phyloP scores from a whole-genome alignment of 64 coral and sea anemone genomes.

The Dendrophyllia cribrosa region DNA sequence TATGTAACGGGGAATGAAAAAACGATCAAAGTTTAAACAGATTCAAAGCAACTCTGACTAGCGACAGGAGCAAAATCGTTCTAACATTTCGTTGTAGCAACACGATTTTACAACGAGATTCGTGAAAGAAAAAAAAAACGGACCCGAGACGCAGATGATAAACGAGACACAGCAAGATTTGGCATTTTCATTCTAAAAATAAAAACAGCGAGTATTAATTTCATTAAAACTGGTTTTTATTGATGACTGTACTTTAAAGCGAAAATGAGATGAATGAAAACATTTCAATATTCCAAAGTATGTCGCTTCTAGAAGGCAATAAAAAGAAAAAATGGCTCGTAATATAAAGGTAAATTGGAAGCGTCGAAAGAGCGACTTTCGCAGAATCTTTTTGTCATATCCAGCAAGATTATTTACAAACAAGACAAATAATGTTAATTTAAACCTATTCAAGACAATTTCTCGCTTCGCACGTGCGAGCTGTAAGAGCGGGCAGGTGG shows the following conservation, averaged over 20 bases:
- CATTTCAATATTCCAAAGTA: background rate
- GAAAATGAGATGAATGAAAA: background rate
- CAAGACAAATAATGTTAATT: conserved; percentile 36
- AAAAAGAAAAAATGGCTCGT: too few species aligned
- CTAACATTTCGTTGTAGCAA: background rate
- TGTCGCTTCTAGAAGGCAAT: too few species aligned
- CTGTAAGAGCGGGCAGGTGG: conserved; percentile 26
- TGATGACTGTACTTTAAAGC: background rate
- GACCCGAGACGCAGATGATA: background rate
- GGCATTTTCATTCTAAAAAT: background rate
- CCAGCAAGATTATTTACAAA: conserved; percentile 11
- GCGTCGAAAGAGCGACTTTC: too few species aligned
- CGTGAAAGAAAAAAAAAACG: background rate
- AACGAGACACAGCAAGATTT: background rate
- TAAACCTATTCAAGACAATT: conserved; percentile 25
- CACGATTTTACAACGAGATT: background rate
- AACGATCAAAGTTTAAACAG: too few species aligned
- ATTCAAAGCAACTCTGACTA: too few species aligned
- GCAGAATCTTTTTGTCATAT: background rate
- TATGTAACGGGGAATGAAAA: too few species aligned
- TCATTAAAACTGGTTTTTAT: conserved; percentile 35
- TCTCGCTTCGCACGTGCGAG: conserved; percentile 23
- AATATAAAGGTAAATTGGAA: too few species aligned
- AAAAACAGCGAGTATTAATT: conserved; percentile 27
- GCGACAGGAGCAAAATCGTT: background rate